phyloP scores from a whole-genome alignment of 2,113 vertebrate genomes.

The Neolamprologus variostigma region DNA sequence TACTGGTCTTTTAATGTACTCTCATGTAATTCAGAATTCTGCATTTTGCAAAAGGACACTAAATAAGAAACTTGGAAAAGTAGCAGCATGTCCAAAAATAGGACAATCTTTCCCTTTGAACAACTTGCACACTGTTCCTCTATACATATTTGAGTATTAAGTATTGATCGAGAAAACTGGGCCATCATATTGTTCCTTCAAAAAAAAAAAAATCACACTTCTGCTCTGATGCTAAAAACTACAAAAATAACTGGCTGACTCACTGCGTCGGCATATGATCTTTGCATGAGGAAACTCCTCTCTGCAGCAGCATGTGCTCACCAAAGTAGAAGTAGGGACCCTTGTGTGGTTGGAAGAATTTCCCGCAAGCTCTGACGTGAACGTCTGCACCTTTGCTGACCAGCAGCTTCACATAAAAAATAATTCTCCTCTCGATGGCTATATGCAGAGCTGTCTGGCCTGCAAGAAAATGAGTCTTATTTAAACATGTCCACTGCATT shows the following conservation, averaged over 20 bases:
- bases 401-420: slow-evolving; percentile 79
- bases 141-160: background rate
- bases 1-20: background rate
- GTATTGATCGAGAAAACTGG: background rate
- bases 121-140: background rate
- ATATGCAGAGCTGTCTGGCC: slow-evolving; percentile 95
- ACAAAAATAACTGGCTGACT: background rate
- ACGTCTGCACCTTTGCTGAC: slow-evolving; percentile 86
- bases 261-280: background rate
- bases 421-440: slow-evolving; percentile 89
- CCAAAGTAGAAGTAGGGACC: slow-evolving; percentile 91
- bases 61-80: background rate
- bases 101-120: background rate
- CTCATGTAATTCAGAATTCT: background rate
- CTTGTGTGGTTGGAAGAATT: slow-evolving; percentile 86
- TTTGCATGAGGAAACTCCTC: background rate
- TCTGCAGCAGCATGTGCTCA: slow-evolving; percentile 53
- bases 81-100: background rate
- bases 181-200: background rate
- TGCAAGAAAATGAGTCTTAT: slow-evolving; percentile 2
- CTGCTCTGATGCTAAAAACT: background rate
- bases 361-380: slow-evolving; percentile 84
- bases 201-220: background rate
- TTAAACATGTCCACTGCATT: background rate
- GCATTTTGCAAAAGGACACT: background rate